Percentiles rank a stretch among this genome's conserved stretches.
Conservation (phyloP, 2,797 vertebrate genomes). For the Protonibea diacanthus region DNA sequence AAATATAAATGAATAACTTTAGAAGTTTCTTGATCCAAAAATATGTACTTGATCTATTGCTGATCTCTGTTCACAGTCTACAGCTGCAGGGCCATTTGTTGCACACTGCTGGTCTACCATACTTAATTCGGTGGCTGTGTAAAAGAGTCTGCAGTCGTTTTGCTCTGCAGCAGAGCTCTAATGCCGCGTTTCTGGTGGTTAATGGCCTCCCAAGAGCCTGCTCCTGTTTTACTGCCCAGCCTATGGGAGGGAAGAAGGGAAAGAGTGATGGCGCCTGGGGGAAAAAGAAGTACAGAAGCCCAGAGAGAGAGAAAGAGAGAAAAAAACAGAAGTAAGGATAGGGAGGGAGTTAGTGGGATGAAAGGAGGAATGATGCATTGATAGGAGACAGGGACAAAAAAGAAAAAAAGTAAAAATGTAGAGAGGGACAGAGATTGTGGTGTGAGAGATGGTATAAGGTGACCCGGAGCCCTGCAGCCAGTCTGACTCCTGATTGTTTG, state of each 20-base stretch:
- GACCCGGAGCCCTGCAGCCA: constrained; percentile 80
- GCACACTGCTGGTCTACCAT: constrained; percentile 30
- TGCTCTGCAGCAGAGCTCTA: constrained; percentile 52
- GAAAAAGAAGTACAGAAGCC: constrained; percentile 60
- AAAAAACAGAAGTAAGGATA: constrained; percentile 20
- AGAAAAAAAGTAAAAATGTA: constrained; percentile 34
- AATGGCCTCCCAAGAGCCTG: constrained; percentile 76
- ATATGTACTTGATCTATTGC: neutral
- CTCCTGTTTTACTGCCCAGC: constrained; percentile 75
- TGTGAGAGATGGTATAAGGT: constrained; percentile 76
- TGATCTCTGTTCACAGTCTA: neutral
- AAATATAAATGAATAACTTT: neutral
- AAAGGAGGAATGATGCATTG: constrained; percentile 36
- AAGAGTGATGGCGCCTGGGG: constrained; percentile 76
- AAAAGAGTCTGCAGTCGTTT: constrained; percentile 58
- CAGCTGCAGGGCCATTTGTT: constrained; percentile 35
- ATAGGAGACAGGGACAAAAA: constrained; percentile 17
- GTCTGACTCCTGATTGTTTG: constrained; percentile 76
- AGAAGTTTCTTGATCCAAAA: neutral
- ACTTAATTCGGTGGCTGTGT: constrained; percentile 33
- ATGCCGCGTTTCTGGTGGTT: constrained; percentile 70
- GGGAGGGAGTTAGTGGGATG: constrained; percentile 10
- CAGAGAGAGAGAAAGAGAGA: constrained; percentile 43
- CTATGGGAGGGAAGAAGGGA: constrained; percentile 64
- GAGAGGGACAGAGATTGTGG: constrained; percentile 59